Evolutionary conservation across 2,797 vertebrate genomes (phyloP).

Genomic region (Falco concolor): DNA sequence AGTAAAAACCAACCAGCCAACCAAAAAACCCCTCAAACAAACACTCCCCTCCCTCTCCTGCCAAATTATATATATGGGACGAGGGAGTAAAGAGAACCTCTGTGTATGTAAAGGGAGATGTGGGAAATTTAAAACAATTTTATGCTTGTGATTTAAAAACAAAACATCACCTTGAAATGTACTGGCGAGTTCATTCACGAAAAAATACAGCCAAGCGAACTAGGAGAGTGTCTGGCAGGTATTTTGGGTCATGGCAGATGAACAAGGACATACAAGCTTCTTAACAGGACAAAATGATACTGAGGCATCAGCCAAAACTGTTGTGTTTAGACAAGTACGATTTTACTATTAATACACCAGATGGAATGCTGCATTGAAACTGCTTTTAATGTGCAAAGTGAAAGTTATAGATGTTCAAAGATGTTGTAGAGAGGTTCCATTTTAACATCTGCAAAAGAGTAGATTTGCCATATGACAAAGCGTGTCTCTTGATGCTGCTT

Average conservation of each 20-base stretch:
- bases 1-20: slow-evolving; percentile 9
- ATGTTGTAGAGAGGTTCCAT: not conserved
- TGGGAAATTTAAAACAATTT: slow-evolving; percentile 42
- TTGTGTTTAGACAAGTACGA: not conserved
- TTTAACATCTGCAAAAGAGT: not conserved
- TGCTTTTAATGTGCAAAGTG: not conserved
- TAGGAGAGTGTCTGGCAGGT: not conserved
- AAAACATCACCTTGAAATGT: slow-evolving; percentile 8
- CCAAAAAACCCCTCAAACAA: not conserved
- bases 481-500: not conserved
- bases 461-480: not conserved
- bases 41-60: not conserved
- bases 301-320: not conserved
- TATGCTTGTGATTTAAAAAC: slow-evolving; percentile 45
- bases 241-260: not conserved
- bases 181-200: not conserved
- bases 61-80: not conserved
- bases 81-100: not conserved
- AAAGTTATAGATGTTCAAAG: not conserved
- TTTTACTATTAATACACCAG: not conserved
- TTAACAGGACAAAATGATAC: not conserved
- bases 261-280: not conserved
- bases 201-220: not conserved
- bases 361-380: not conserved
- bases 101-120: slow-evolving; percentile 9